Evolutionary conservation across 1,140 invertebrate genomes (phyloP).

Genomic region (Zaprionus inermis): DNA sequence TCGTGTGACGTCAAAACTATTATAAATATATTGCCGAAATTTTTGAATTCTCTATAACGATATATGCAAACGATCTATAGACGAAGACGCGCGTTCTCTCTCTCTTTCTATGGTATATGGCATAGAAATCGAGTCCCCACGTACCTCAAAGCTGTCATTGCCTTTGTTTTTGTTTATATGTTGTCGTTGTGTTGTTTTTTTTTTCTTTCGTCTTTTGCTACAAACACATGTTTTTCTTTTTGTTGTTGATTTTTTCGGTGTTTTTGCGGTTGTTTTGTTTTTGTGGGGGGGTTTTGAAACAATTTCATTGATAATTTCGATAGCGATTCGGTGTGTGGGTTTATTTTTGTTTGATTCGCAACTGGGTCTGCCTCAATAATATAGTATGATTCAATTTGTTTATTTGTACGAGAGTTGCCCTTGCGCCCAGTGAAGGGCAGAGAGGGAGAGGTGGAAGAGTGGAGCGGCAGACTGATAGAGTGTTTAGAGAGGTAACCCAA

Average conservation of each 20-base stretch:
- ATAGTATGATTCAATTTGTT: constrained; percentile 61
- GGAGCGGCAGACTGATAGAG: too few species aligned
- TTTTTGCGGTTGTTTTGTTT: constrained; percentile 55
- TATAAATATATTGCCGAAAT: constrained; percentile 25
- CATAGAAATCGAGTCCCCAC: constrained; percentile 31
- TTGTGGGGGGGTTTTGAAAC: constrained; percentile 55
- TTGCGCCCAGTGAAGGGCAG: constrained; percentile 29
- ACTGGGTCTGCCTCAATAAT: constrained; percentile 42
- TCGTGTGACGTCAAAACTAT: constrained; percentile 32
- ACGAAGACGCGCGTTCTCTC: too few species aligned
- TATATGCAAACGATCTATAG: constrained; percentile 3
- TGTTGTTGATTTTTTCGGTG: constrained; percentile 28
- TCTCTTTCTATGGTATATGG: constrained; percentile 21
- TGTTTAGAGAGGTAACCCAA: not conserved
- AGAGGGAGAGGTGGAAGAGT: not conserved
- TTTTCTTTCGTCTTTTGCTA: constrained; percentile 19
- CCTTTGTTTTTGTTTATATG: constrained; percentile 53
- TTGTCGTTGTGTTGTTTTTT: constrained; percentile 36
- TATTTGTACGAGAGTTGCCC: constrained; percentile 57
- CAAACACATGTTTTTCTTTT: constrained; percentile 54
- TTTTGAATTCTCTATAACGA: not conserved
- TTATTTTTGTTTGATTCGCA: constrained; percentile 39
- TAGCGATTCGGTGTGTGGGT: constrained; percentile 31
- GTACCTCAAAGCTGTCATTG: constrained; percentile 25
- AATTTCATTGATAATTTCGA: constrained; percentile 79